Evolutionary conservation across 2,113 vertebrate species (phyloP).

Genomic region (Aegotheles bennettii): DNA sequence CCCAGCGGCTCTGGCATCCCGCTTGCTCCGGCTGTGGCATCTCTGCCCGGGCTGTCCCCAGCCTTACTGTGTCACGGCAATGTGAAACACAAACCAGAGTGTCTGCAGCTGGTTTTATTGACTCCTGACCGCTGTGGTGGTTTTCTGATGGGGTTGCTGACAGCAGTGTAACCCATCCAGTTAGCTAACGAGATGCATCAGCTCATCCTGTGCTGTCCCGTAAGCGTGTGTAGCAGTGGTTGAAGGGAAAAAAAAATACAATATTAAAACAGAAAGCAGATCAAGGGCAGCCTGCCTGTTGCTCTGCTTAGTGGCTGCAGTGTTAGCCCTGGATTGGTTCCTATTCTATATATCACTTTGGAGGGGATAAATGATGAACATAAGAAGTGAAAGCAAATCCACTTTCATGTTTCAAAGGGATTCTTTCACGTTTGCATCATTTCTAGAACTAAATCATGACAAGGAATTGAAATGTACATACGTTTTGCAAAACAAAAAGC

Average conservation of each 20-base stretch:
- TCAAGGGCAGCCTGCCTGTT: background rate
- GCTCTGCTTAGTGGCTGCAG: background rate
- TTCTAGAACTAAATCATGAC: background rate
- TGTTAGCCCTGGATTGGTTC: background rate
- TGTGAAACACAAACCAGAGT: background rate
- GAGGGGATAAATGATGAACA: background rate
- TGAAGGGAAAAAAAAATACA: background rate
- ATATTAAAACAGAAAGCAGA: background rate
- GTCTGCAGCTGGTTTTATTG: background rate
- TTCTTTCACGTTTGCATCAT: background rate
- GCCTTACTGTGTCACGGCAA: background rate
- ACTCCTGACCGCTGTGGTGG: rapidly evolving
- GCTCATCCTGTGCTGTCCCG: background rate
- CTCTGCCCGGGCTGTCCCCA: background rate
- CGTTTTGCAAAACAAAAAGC: background rate
- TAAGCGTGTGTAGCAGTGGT: background rate
- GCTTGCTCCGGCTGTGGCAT: rapidly evolving
- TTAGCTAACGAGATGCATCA: rapidly evolving
- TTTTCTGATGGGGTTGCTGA: background rate
- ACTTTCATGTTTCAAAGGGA: background rate
- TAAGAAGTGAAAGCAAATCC: too few species aligned
- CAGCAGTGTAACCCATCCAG: background rate
- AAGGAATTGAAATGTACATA: background rate
- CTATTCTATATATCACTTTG: background rate
- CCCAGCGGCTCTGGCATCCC: rapidly evolving